Conservation (phyloP, 2,888 invertebrate species). For the Ophion slaviceki region DNA sequence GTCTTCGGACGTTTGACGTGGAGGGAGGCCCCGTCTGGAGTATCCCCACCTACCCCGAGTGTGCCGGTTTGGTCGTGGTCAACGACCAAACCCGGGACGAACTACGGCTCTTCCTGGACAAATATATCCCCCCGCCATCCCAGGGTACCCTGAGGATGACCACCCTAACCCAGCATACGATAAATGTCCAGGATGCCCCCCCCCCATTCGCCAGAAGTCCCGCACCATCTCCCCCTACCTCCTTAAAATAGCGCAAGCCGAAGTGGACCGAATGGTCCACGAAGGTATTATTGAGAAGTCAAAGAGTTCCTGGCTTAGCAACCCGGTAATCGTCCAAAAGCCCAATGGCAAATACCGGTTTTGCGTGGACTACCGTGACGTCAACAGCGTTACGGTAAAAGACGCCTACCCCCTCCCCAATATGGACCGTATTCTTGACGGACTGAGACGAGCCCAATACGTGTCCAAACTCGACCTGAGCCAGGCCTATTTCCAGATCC, state of each 20-base stretch:
- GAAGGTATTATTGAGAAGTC: not conserved
- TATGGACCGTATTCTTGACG: not conserved
- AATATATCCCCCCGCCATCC: too few relatives aligned
- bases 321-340: not conserved
- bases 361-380: not conserved
- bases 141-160: too few relatives aligned
- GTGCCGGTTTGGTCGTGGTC: not conserved
- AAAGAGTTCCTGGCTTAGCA: slow-evolving; percentile 4
- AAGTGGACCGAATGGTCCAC: not conserved
- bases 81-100: too few relatives aligned
- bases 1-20: not conserved
- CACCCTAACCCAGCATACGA: too few relatives aligned
- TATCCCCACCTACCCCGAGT: not conserved
- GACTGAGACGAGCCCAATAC: slow-evolving; percentile 6
- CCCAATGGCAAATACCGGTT: not conserved
- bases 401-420: not conserved
- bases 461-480: slow-evolving; percentile 6
- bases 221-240: too few relatives aligned
- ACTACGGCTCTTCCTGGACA: too few relatives aligned
- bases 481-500: slow-evolving; percentile 6
- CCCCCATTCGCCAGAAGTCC: too few relatives aligned
- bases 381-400: not conserved
- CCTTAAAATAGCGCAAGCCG: too few relatives aligned
- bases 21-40: not conserved
- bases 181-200: too few relatives aligned